Evolutionary conservation across 2,888 invertebrate species (phyloP).

Genomic region (Nymphalis c-album): DNA sequence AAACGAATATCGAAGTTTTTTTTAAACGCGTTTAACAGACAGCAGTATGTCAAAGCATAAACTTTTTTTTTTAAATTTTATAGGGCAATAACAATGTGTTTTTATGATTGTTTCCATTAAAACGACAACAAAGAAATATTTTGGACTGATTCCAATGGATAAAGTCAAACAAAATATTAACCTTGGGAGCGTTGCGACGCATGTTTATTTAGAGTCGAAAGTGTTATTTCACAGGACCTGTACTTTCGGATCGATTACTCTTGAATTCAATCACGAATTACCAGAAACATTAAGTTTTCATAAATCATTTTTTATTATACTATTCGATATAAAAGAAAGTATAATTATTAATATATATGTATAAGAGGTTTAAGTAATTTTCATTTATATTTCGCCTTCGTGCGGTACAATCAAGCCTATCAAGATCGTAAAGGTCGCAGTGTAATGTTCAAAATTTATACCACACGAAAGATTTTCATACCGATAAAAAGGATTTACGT

Average conservation of each 20-base stretch:
- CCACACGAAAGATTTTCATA: conserved; percentile 25
- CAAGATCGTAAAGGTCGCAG: conserved; percentile 30
- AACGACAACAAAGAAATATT: conserved; percentile 24
- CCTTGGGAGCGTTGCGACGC: conserved; percentile 21
- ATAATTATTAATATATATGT: too few relatives aligned
- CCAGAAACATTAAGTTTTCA: not conserved
- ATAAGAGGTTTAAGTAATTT: not conserved
- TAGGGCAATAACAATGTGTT: conserved; percentile 19
- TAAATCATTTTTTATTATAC: too few relatives aligned
- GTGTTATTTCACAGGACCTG: conserved; percentile 16
- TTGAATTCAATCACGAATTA: not conserved
- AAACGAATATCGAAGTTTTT: too few relatives aligned
- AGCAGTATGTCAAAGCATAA: not conserved
- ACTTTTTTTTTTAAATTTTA: conserved; percentile 16
- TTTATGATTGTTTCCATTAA: conserved; percentile 23
- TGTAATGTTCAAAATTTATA: conserved; percentile 25
- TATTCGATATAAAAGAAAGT: too few relatives aligned
- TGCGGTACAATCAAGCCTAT: conserved; percentile 3
- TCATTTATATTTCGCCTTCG: not conserved
- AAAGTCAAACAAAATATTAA: conserved; percentile 25
- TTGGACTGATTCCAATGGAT: conserved; percentile 27
- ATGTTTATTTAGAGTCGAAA: conserved; percentile 19
- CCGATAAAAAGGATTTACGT: conserved; percentile 21
- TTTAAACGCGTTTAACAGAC: not conserved
- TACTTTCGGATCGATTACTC: not conserved